Evolutionary conservation across 1,140 invertebrate genomes (phyloP), one percentile per base, ranked within the genome.

Genomic region (Drosophila gunungcola): DNA sequence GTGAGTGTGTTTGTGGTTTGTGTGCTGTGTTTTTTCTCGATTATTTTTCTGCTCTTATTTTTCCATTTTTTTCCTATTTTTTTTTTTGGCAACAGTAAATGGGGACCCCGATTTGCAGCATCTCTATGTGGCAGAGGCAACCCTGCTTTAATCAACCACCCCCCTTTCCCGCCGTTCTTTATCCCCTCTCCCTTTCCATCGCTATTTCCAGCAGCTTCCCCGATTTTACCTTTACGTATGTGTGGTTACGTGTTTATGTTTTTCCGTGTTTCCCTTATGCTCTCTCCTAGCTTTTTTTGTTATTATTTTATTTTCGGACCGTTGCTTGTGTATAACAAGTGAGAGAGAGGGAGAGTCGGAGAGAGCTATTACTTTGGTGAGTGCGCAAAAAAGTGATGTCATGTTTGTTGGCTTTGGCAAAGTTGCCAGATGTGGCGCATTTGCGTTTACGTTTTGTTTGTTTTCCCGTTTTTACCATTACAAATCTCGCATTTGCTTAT

Each of bases 351-450:
- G 21, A 53, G 57, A 10, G 27, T 25, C 29, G 29, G 34, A 42
- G 51, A 16, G 49, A 38, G 65, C 25, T 12, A 61, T 88, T 89
- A 89, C 83, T 88, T 76, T 89, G 82, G 82, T 86, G 84, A 89
- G 84, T 89, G 82, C 84, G 83, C 84, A 79, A 78, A 86, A 86
- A 88, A 86, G 83, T 88, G 83, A 88, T 88, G 83, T 88, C 83
- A 88, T 88, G 80, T 88, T 88, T 88, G 83, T 89, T 89, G 72
- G 80, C 73, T 80, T 53, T 77, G 73, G 60, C 63, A 39, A 86
- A 57, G 83, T 89, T 88, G 83, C 83, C 83, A 88, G 83, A 88
- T 88, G 84, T 76, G 62, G 67, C 62, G 42, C 62, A 48, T 73
- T 68, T 72, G 13, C 9, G 10, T 52, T 36, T 52, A 36, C 39